Evolutionary conservation across 2,888 invertebrate genomes (phyloP), one percentile per base, ranked within the genome.

Genomic region (Hirtodrosophila cameraria): DNA sequence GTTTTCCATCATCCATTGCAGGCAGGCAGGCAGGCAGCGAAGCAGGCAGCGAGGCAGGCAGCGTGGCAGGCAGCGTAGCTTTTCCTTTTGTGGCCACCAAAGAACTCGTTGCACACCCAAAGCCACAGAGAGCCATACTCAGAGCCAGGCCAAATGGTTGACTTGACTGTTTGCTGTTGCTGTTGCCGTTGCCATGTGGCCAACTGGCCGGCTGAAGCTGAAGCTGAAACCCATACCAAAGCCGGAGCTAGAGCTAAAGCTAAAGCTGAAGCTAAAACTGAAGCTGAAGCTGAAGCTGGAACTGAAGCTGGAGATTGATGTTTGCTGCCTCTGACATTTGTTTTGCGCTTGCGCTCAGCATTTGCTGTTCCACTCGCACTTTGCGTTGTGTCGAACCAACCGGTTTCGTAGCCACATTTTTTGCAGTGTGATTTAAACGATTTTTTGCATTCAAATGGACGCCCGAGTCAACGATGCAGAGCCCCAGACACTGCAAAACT

Each of bases 11-110:
- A 65, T 33, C n/a, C n/a, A n/a, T n/a, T n/a, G n/a, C n/a, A n/a
- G n/a, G n/a, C n/a, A n/a, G n/a, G n/a, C n/a, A n/a, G n/a, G n/a
- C n/a, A n/a, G n/a, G 18, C 18, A 4, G 18, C 36, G 64, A 45
- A 50, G 50, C 31, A 35, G 63, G 57, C 66, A 45, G 58, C 62
- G 60, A 50, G 58, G 78, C 66, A n/a, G n/a, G 18, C 18, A 4
- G 18, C 36, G 64, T 45, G 52, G 50, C 31, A 35, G 63, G 57
- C 66, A 45, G 58, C 62, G 60, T 53, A 58, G 78, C 66, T 81
- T 84, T 84, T 81, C 79, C 82, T 84, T 79, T 84, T 85, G 72
- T 79, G 82, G 82, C 85, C 79, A 82, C 85, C 85, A 85, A 77
- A 82, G 83, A 85, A 79, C 85, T 85, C 64, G 85, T 77, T 85